Evolutionary conservation across 2,113 vertebrate genomes (phyloP).

Genomic region (Lathamus discolor): DNA sequence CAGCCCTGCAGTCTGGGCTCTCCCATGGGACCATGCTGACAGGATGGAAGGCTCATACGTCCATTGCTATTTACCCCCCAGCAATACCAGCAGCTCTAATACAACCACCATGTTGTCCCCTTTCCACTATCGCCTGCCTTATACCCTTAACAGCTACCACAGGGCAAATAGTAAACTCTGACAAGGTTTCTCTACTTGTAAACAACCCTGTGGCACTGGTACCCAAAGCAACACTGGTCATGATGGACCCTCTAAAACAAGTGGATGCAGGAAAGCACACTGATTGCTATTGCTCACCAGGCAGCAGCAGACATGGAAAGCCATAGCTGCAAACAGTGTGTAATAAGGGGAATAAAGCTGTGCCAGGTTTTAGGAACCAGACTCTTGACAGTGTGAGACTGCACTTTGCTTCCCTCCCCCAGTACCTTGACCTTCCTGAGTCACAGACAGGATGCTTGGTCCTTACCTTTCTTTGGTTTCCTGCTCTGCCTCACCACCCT

Average conservation of each 20-base stretch:
- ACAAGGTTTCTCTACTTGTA: not conserved
- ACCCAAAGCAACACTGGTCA: not conserved
- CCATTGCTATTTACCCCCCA: fast-evolving
- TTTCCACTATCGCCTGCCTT: not conserved
- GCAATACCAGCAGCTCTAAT: not conserved
- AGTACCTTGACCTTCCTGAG: not conserved
- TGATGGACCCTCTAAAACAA: not conserved
- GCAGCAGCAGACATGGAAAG: not conserved
- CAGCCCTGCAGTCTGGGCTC: not conserved
- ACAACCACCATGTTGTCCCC: not conserved
- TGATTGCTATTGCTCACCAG: not conserved
- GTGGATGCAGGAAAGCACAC: fast-evolving
- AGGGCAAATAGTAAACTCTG: not conserved
- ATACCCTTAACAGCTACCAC: not conserved
- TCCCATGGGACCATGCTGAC: not conserved
- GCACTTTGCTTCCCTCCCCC: not conserved
- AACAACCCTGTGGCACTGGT: not conserved
- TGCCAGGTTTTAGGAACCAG: not conserved
- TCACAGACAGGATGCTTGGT: fast-evolving
- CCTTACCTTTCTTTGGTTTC: slow-evolving; percentile 19
- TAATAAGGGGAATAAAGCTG: not conserved
- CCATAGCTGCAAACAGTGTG: not conserved
- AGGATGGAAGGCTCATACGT: not conserved
- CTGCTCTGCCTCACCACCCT: not conserved
- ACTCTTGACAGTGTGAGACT: not conserved